Conservation (phyloP, 2,113 vertebrate genomes). For the Hucho hucho region DNA sequence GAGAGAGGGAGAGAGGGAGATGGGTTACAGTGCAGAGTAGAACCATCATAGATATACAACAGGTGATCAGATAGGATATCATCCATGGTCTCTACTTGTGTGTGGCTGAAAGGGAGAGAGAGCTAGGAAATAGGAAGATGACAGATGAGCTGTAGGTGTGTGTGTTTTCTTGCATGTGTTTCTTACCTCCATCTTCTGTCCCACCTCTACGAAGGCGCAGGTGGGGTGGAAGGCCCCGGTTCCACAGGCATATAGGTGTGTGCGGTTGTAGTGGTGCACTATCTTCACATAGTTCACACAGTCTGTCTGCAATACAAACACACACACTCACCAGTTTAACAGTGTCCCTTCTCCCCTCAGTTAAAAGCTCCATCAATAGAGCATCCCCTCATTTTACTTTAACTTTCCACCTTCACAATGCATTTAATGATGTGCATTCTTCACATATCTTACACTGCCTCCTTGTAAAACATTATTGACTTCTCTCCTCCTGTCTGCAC, state of each 20-base stretch:
- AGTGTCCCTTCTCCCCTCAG: background rate
- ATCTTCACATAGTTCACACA: constrained; percentile 97
- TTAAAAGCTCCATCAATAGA: background rate
- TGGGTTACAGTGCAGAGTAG: background rate
- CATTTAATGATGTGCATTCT: constrained; percentile 39
- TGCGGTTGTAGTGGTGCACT: constrained; percentile 88
- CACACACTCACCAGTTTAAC: constrained; percentile 18
- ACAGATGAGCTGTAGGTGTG: background rate
- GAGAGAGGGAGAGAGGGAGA: background rate
- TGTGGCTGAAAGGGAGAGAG: background rate
- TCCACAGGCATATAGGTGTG: constrained; percentile 91
- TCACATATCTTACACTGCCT: constrained; percentile 80
- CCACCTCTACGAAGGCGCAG: constrained; percentile 88
- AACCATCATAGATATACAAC: no score
- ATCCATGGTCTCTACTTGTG: no score
- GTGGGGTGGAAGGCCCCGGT: constrained; percentile 94
- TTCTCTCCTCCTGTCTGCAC: constrained; percentile 17
- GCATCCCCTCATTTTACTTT: background rate
- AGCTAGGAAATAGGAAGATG: background rate
- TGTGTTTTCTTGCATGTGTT: background rate
- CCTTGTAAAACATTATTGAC: constrained; percentile 64
- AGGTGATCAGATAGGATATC: no score
- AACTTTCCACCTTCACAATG: background rate
- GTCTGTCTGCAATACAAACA: constrained; percentile 77
- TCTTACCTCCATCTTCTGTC: constrained; percentile 86